Evolutionary conservation across 2,888 invertebrate genomes (phyloP), one percentile per base, ranked within the genome.

Genomic region (Griposia aprilina): DNA sequence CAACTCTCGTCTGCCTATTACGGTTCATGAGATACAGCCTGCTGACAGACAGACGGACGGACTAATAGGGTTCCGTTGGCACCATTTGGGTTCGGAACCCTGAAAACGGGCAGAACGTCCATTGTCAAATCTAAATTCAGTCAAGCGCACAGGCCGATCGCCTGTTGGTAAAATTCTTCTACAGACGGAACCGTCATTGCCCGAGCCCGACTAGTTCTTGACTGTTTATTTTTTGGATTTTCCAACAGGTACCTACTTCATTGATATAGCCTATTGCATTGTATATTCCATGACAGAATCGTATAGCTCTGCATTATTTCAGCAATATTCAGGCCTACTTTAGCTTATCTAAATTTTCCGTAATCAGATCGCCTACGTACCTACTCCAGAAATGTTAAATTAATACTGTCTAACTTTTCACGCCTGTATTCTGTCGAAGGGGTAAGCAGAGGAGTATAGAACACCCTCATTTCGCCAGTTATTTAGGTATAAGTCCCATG

Each of bases 161-260:
- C 13, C 45, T 50, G 2, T 41, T 41, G 41, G 17, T 60, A 26
- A 20, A 48, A 26, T 41, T 41, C 50, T 70, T 52, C 8, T 70
- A 15, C 23, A 17, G 52, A n/a, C n/a, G 41, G 57, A 81, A 65
- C 57, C 30, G 45, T 52, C 20, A n/a, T 81, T 26, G 8, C 15
- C n/a, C 1, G 13, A 50, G 4, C 1, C 17, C 50, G 41, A 59
- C n/a, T 59, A 52, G 23, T 5, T 15, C 74, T 30, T 65, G 57
- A 17, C 81, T 0, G 41, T 78, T 26, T 68, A 50, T 80, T 69
- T 81, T 81, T 79, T 72, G 36, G 41, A 23, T 57, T 59, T 50
- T 45, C 50, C n/a, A 45, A 10, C 50, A 57, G 41, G n/a, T 57
- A 48, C 3, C 15, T 65, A 45, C 23, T 62, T 26, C 36, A 62